These are phyloP conservation scores for Simalia tracyae DNA, from an alignment of 2,797 vertebrate genomes.

Conservation along the genomic window DNA sequence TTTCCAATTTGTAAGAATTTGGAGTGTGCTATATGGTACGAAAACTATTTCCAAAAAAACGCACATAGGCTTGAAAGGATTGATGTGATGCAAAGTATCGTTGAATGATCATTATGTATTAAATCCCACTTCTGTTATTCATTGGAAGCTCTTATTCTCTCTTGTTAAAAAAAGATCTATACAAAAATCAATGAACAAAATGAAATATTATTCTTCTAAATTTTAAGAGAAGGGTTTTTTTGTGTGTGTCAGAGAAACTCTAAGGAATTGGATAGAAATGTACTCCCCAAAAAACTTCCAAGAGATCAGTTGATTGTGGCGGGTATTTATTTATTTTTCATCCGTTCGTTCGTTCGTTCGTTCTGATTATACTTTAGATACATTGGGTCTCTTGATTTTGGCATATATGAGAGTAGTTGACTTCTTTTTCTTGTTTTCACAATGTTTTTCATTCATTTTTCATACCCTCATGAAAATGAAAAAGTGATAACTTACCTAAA, in stretches of 20 bases:
- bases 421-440: neutral
- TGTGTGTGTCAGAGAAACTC: neutral
- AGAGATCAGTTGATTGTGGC: no score
- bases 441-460: neutral
- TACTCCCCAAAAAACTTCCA: neutral
- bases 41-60: neutral
- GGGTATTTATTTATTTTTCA: no score
- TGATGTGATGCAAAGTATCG: neutral
- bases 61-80: neutral
- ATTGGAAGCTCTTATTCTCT: neutral
- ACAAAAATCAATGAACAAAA: neutral
- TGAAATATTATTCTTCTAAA: no score
- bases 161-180: neutral
- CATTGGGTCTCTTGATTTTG: neutral
- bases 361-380: neutral
- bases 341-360: no score
- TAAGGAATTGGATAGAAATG: neutral
- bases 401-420: neutral
- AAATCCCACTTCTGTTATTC: neutral
- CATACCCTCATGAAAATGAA: neutral
- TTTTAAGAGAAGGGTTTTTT: neutral
- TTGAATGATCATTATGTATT: neutral
- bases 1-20: neutral
- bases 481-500: neutral
- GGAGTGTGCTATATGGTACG: neutral